phyloP scores from a whole-genome alignment of 2,797 vertebrate species.

The Ceyx erithaca region DNA sequence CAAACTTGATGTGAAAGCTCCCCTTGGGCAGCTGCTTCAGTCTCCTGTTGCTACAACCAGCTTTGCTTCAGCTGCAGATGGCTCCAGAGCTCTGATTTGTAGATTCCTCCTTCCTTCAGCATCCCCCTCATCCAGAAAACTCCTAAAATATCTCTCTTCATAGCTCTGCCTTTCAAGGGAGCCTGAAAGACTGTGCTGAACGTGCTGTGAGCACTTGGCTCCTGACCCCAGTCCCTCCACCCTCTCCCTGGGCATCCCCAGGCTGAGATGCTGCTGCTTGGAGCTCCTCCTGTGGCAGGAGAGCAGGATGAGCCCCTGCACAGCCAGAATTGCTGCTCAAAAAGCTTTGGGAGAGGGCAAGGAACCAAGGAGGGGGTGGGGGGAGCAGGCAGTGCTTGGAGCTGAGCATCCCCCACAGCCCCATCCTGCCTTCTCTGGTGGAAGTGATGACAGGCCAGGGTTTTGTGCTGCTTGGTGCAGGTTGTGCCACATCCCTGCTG shows the following conservation, averaged over 20 bases:
- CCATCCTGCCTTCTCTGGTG: fast-evolving
- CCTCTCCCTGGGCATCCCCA: too few species aligned
- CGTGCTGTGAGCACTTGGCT: background rate
- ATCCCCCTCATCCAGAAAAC: background rate
- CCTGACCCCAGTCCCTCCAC: background rate
- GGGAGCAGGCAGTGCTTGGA: background rate
- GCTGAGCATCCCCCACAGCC: background rate
- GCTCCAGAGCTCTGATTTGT: background rate
- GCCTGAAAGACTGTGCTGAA: background rate
- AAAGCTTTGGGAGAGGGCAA: background rate
- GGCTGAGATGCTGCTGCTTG: too few species aligned
- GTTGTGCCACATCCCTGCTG: background rate
- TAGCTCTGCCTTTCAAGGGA: background rate
- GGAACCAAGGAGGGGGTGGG: fast-evolving
- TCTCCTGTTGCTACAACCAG: background rate
- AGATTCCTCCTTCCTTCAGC: background rate
- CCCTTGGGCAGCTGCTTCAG: background rate
- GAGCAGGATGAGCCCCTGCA: fast-evolving
- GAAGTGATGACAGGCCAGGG: background rate
- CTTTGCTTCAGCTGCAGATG: background rate
- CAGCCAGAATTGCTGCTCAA: background rate
- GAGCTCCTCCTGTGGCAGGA: background rate
- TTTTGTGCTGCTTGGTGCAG: background rate
- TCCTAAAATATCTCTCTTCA: background rate
- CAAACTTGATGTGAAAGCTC: background rate